Percentiles rank a stretch among this genome's conserved stretches.
Conservation (phyloP, 1,140 invertebrate genomes). For the Drosophila arizonae region DNA sequence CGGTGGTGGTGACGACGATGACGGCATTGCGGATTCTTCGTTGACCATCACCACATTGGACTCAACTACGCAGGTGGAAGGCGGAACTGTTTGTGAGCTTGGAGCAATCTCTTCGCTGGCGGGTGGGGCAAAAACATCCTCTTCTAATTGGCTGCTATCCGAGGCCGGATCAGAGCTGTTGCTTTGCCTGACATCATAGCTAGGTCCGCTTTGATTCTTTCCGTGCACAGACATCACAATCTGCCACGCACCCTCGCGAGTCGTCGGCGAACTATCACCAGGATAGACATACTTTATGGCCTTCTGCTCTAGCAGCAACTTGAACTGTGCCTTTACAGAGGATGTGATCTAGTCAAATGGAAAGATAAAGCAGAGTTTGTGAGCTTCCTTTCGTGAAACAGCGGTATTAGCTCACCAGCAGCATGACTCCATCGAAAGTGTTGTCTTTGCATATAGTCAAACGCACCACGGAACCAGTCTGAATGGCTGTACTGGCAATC, state of each 20-base stretch:
- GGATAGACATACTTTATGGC: slow-evolving; percentile 85
- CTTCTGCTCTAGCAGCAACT: slow-evolving; percentile 86
- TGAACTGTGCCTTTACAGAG: slow-evolving; percentile 86
- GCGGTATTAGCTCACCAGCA: slow-evolving; percentile 84
- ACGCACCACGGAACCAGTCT: slow-evolving; percentile 84
- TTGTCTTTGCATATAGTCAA: slow-evolving; percentile 88
- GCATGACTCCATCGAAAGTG: slow-evolving; percentile 86
- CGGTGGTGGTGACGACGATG: slow-evolving; percentile 63
- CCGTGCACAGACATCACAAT: slow-evolving; percentile 76
- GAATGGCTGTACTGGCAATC: slow-evolving; percentile 86
- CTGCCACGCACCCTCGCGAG: slow-evolving; percentile 79
- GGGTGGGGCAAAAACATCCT: slow-evolving; percentile 73
- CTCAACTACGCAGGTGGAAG: slow-evolving; percentile 1
- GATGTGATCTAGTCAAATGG: slow-evolving; percentile 86
- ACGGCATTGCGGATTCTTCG: slow-evolving; percentile 40
- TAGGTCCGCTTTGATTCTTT: slow-evolving; percentile 33
- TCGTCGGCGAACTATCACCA: slow-evolving; percentile 81
- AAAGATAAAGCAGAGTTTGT: background rate
- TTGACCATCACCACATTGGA: background rate
- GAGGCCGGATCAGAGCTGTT: slow-evolving; percentile 80
- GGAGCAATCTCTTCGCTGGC: slow-evolving; percentile 51
- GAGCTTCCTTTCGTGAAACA: background rate
- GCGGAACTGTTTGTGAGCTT: slow-evolving; percentile 39
- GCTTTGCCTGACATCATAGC: slow-evolving; percentile 57
- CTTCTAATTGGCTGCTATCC: slow-evolving; percentile 72